A percentile compares a stretch with the other conserved stretches of the same genome.
Evolutionary conservation across 1,140 invertebrate species (phyloP).

Genomic region (Bombus confusus): DNA sequence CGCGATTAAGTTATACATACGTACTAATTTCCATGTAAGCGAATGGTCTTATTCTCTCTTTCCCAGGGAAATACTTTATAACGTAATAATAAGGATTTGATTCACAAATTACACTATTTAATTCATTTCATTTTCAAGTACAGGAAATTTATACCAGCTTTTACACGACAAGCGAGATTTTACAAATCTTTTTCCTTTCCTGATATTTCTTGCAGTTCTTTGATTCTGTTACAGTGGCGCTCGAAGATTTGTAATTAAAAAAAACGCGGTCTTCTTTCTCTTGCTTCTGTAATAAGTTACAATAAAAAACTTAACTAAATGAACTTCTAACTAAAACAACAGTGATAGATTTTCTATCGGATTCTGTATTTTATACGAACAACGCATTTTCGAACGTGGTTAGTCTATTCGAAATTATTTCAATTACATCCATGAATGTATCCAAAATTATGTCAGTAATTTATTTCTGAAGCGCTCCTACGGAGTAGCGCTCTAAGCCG

Average conservation of each 20-base stretch:
- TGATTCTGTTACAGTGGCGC: not conserved
- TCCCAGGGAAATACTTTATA: not conserved
- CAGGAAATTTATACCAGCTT: not conserved
- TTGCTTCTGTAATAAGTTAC: too few species aligned
- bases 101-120: not conserved
- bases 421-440: not conserved
- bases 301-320: too few species aligned
- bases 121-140: not conserved
- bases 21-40: not conserved
- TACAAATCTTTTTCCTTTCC: not conserved
- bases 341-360: too few species aligned
- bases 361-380: too few species aligned
- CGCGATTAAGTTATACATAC: not conserved
- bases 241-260: not conserved
- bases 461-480: not conserved
- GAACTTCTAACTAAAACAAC: too few species aligned
- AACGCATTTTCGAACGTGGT: too few species aligned
- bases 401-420: too few species aligned
- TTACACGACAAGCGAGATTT: not conserved
- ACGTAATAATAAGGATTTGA: not conserved
- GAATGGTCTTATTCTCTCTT: not conserved
- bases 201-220: not conserved
- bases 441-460: not conserved
- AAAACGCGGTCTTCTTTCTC: too few species aligned
- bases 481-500: not conserved